Evolutionary conservation across 2,888 invertebrate genomes (phyloP).

Genomic region (Troilus luridus): DNA sequence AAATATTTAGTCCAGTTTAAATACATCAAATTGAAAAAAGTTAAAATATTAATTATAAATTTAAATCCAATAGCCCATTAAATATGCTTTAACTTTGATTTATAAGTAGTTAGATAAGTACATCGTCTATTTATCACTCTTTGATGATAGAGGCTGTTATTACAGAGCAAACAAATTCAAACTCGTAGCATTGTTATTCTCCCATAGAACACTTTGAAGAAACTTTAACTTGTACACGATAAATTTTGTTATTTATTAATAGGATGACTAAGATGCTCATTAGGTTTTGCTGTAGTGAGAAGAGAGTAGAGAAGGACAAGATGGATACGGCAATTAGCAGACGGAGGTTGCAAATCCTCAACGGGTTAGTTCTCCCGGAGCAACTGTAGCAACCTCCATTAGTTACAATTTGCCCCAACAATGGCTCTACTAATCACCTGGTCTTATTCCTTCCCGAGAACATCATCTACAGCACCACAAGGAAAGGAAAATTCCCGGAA

Average conservation of each 20-base stretch:
- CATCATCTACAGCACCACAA: not conserved
- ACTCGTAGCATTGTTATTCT: too few relatives aligned
- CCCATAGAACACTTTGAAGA: too few relatives aligned
- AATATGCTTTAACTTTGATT: too few relatives aligned
- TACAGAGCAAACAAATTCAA: too few relatives aligned
- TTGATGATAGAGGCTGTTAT: too few relatives aligned
- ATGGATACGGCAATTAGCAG: not conserved
- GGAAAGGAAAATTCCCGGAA: not conserved
- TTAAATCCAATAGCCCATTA: too few relatives aligned
- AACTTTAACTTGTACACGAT: too few relatives aligned
- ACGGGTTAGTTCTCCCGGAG: not conserved
- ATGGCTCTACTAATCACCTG: not conserved
- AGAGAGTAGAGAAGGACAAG: not conserved
- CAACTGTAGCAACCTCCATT: slow-evolving; percentile 10
- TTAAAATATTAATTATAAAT: too few relatives aligned
- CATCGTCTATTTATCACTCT: too few relatives aligned
- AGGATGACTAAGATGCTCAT: not conserved
- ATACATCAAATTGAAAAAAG: too few relatives aligned
- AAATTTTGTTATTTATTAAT: not conserved
- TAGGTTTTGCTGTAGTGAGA: not conserved
- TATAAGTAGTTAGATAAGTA: too few relatives aligned
- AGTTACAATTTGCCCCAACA: slow-evolving; percentile 19
- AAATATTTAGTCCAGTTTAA: too few relatives aligned
- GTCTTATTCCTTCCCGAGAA: not conserved
- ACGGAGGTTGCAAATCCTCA: not conserved